Base-by-base conservation (phyloP, 2,888 invertebrate genomes). In the Amorpha juglandis region DNA sequence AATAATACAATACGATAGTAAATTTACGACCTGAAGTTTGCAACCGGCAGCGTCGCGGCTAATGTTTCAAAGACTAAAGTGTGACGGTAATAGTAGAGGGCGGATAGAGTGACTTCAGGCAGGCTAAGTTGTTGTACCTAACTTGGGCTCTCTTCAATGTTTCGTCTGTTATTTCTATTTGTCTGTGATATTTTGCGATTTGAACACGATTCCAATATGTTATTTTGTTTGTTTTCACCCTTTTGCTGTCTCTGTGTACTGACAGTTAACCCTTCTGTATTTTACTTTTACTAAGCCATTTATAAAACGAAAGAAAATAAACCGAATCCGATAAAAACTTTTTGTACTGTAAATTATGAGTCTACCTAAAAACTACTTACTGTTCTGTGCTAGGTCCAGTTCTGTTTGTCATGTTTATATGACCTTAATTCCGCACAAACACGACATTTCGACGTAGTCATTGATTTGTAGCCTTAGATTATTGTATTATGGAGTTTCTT, bases 271-370 rank as follows among this genome's bases (percentile, higher is more conserved):
- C 35, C 16, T 35, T n/a, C 11, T 11, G 6, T 55, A 38, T 55
- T 55, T 55, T n/a, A 55, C 9, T 55, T 55, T 55, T 55, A 55
- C 38, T 55, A 11, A 55, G 38, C 55, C 16, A 11, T 55, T 55
- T 8, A 35, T 0, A 33, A n/a, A 35, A 11, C 11, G 38, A 38
- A 50, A 50, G 35, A 55, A 38, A 19, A 16, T 16, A 11, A 1
- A 8, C 38, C 9, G 38, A 55, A 55, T 55, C 4, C 35, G 16
- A n/a, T 35, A n/a, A 4, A 14, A 53, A n/a, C 2, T 53, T n/a
- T 33, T 38, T 1, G 16, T 16, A 38, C 35, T 8, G 55, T 11
- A 16, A 50, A 38, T 55, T 35, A 55, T 38, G 55, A 11, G 55
- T 16, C 38, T 11, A 55, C 50, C 50, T 50, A 50, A 50, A 48